Evolutionary conservation across 2,113 vertebrate genomes (phyloP), one percentile per base, ranked within the genome.

Genomic region (Prinia subflava): DNA sequence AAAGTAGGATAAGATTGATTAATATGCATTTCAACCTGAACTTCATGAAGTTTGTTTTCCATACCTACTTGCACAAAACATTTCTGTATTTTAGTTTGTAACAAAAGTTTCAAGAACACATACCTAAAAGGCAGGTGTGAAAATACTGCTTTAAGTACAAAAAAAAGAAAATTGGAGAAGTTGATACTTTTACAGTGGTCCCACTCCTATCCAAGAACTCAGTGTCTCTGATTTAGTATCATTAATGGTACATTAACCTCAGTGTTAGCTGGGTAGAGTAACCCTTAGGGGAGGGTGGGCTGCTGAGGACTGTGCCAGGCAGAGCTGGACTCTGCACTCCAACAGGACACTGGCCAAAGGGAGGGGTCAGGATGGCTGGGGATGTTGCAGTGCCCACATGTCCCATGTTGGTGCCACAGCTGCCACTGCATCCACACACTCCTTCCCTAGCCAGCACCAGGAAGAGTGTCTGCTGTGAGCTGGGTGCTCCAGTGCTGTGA

Each of bases 391-490:
- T 87, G 24, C 47, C 23, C 12, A 9, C 31, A 28, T 39, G 16
- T 49, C 28, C n/a, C 12, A 16, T 8, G 7, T 15, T 31, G 33
- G 35, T 71, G 74, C 46, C 5, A 3, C 47, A 91, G 47, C 50
- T 87, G 21, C 47, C 35, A n/a, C 35, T 23, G 35, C 18, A 21
- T 39, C 55, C 13, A 1, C n/a, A 10, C 4, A 35, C 10, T 16
- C 30, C 35, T 60, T n/a, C 23, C 30, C 35, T 77, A 50, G 14
- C 31, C 1, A 2, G 44, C 13, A 10, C 11, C 0, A 1, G 46
- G 53, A 71, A 30, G n/a, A 52, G 20, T 4, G 6, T 53, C 25
- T 0, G 0, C 55, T 60, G 21, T 30, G 57, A 64, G 33, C 68
- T 37, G 74, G 56, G 42, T 23, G 63, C 27, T 84, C 13, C 17